phyloP scores from a whole-genome alignment of 2,797 vertebrate species.

The Naso thynnoides region DNA sequence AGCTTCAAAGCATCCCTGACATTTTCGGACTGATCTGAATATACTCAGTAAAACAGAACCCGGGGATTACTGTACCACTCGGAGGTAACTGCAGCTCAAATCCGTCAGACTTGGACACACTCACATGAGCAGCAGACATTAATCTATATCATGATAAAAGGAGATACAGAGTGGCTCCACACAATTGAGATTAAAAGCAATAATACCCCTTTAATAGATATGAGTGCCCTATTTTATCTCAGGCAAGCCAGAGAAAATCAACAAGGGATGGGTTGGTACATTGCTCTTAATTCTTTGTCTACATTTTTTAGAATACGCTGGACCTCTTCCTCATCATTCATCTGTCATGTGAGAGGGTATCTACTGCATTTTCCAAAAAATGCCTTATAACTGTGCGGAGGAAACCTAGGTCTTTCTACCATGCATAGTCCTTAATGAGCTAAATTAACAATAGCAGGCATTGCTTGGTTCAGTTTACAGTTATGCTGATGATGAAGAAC shows the following conservation, averaged over 20 bases:
- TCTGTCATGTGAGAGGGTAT: constrained; percentile 34
- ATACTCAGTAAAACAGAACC: constrained; percentile 54
- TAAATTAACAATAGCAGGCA: constrained; percentile 1
- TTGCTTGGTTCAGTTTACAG: constrained; percentile 13
- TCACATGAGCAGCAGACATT: constrained; percentile 41
- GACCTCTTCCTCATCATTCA: constrained; percentile 64
- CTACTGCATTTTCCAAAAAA: constrained; percentile 26
- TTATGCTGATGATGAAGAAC: constrained; percentile 23
- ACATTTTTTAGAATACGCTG: constrained; percentile 41
- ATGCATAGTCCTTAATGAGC: constrained; percentile 5
- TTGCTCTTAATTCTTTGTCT: constrained; percentile 26
- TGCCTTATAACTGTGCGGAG: neutral
- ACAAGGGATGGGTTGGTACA: constrained; percentile 30
- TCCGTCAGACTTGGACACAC: constrained; percentile 44
- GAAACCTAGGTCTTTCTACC: constrained; percentile 15
- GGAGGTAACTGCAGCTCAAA: constrained; percentile 41
- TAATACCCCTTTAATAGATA: constrained; percentile 38
- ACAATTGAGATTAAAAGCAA: constrained; percentile 43
- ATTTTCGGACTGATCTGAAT: constrained; percentile 64
- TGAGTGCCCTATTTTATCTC: constrained; percentile 23
- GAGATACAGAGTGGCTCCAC: constrained; percentile 32
- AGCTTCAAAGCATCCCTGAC: constrained; percentile 33
- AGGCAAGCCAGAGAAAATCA: constrained; percentile 42
- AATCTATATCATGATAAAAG: constrained; percentile 45
- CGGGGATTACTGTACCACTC: constrained; percentile 52